These are phyloP conservation scores for human DNA, from an alignment of 2,113 vertebrate species.

Conservation along the genomic window DNA sequence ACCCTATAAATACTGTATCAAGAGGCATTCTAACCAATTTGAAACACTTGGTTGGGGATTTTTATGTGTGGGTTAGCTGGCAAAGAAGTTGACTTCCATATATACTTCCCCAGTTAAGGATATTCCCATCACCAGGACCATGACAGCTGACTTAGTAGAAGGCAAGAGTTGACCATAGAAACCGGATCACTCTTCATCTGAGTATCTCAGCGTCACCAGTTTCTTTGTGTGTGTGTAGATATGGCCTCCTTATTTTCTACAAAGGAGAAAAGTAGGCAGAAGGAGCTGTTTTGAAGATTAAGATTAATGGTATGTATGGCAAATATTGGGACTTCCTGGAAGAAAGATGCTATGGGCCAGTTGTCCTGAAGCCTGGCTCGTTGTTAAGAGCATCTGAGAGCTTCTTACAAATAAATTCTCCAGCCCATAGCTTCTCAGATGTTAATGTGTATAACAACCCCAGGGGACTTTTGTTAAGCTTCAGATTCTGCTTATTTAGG, in stretches of 20 bases:
- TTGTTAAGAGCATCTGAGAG: not conserved
- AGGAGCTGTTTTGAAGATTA: not conserved
- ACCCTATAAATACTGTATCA: not conserved
- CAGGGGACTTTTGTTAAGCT: not conserved
- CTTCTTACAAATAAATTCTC: not conserved
- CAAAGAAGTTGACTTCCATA: not conserved
- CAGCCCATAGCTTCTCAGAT: not conserved
- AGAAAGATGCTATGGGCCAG: not conserved
- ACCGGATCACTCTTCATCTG: rapidly evolving
- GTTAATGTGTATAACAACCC: not conserved
- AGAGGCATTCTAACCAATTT: not conserved
- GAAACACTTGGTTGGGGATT: not conserved
- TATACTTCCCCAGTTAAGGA: not conserved
- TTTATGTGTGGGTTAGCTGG: not conserved
- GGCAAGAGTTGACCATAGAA: not conserved
- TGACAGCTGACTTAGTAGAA: not conserved
- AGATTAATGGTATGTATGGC: not conserved
- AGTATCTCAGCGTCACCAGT: not conserved
- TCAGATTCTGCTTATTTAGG: not conserved
- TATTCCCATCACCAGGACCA: not conserved
- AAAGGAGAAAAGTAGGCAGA: not conserved
- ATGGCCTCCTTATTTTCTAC: not conserved
- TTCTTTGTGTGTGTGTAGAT: not conserved
- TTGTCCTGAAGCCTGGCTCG: not conserved
- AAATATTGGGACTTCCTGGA: not conserved